These are phyloP conservation scores for Cactoblastis cactorum DNA, from an alignment of 2,888 invertebrate genomes.

Conservation along the genomic window DNA sequence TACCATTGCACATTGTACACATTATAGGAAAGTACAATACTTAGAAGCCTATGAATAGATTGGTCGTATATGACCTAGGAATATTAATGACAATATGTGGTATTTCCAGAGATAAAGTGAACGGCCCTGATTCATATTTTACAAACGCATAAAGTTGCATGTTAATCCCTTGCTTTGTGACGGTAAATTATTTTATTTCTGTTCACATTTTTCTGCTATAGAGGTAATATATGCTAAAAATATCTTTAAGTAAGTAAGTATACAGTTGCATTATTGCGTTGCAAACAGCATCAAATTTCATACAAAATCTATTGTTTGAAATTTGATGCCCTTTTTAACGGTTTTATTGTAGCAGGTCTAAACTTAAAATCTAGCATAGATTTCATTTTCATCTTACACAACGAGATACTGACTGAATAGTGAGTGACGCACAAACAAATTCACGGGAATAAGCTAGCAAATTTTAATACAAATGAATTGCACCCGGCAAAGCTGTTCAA, in stretches of 20 bases:
- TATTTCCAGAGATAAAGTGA: constrained; percentile 1
- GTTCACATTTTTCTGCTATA: no score
- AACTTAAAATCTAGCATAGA: no score
- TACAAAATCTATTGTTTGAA: no score
- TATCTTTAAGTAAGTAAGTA: no score
- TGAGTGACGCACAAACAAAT: no score
- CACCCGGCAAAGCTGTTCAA: constrained; percentile 63
- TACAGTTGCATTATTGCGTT: no score
- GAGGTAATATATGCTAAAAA: no score
- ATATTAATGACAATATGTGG: not conserved
- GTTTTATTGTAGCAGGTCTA: not conserved
- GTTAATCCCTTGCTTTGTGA: not conserved
- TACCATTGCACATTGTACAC: no score
- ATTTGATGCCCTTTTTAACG: no score
- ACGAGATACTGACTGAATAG: no score
- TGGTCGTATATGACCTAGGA: not conserved
- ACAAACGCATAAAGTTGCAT: not conserved
- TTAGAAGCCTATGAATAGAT: constrained; percentile 1
- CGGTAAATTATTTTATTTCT: not conserved
- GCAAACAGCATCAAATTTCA: not conserved
- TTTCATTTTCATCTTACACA: no score
- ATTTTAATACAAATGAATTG: constrained; percentile 23
- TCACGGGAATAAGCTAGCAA: constrained; percentile 6
- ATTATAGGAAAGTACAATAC: no score
- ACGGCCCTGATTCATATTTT: constrained; percentile 7